phyloP scores from a whole-genome alignment of 2,797 vertebrate genomes.

The Perodicticus potto region DNA sequence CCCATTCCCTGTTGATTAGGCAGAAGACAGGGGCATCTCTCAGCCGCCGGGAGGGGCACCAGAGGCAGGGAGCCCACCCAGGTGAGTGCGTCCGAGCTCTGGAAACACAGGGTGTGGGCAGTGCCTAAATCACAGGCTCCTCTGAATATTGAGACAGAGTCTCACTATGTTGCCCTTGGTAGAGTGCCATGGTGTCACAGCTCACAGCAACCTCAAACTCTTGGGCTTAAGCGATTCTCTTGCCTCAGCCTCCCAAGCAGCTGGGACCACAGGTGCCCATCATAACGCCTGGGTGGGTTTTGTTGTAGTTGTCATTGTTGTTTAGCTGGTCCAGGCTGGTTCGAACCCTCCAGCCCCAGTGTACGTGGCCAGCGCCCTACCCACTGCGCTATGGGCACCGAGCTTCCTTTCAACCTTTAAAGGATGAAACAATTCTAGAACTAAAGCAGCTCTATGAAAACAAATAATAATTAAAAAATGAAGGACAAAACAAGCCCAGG shows the following conservation, averaged over 20 bases:
- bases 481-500: not conserved
- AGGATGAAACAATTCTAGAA: not conserved
- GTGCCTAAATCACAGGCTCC: not conserved
- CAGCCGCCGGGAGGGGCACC: not conserved
- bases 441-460: not conserved
- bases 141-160: not conserved
- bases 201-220: too few species aligned
- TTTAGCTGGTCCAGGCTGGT: too few species aligned
- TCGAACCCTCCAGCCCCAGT: too few species aligned
- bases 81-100: not conserved
- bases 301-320: too few species aligned
- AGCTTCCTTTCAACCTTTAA: not conserved
- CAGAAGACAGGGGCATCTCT: not conserved
- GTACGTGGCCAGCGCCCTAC: too few species aligned
- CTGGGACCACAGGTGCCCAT: too few species aligned
- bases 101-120: not conserved
- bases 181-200: too few species aligned
- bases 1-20: fast-evolving
- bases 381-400: too few species aligned
- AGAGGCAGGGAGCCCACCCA: not conserved
- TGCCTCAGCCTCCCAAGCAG: too few species aligned
- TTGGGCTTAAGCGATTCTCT: too few species aligned
- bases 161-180: too few species aligned
- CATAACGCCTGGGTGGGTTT: too few species aligned
- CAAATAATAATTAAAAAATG: not conserved